phyloP scores from a whole-genome alignment of 2,888 invertebrate species.

The Scaptomyza flava region DNA sequence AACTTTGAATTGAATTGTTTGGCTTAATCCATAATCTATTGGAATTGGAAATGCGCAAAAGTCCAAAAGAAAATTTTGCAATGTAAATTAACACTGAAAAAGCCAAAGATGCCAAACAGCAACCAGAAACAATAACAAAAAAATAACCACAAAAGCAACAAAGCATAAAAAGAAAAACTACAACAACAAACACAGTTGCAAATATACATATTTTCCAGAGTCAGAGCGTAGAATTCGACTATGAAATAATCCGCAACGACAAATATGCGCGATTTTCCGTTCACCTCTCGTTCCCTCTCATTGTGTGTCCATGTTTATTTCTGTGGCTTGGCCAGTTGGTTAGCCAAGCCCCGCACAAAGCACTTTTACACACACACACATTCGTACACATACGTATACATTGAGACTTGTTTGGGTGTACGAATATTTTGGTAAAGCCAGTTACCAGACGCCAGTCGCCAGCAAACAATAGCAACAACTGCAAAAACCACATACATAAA shows the following conservation, averaged over 20 bases:
- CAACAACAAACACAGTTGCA: conserved; percentile 22
- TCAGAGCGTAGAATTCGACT: conserved; percentile 63
- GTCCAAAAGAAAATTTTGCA: conserved; percentile 54
- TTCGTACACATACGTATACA: conserved; percentile 17
- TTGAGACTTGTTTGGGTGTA: conserved; percentile 24
- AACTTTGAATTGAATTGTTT: conserved; percentile 11
- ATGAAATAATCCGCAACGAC: conserved; percentile 79
- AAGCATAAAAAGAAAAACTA: neutral
- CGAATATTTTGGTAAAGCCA: conserved; percentile 69
- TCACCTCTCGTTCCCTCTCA: conserved; percentile 3
- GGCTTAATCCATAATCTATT: conserved; percentile 57
- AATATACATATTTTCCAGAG: conserved; percentile 23
- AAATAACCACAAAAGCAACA: conserved; percentile 16
- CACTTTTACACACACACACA: conserved; percentile 26
- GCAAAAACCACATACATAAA: conserved; percentile 74
- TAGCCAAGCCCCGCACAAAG: conserved; percentile 72
- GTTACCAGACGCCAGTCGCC: conserved; percentile 70
- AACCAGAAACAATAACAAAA: conserved; percentile 24
- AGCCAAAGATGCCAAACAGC: conserved; percentile 41
- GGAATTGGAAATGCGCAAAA: conserved; percentile 62
- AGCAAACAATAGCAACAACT: conserved; percentile 58
- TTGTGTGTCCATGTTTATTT: conserved; percentile 56
- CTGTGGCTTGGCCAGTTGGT: conserved; percentile 73
- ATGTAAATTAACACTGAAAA: conserved; percentile 71
- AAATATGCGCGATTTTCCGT: conserved; percentile 73